Evolutionary conservation across 2,888 invertebrate species (phyloP).

Genomic region (Mongoloraphidia duomilia): DNA sequence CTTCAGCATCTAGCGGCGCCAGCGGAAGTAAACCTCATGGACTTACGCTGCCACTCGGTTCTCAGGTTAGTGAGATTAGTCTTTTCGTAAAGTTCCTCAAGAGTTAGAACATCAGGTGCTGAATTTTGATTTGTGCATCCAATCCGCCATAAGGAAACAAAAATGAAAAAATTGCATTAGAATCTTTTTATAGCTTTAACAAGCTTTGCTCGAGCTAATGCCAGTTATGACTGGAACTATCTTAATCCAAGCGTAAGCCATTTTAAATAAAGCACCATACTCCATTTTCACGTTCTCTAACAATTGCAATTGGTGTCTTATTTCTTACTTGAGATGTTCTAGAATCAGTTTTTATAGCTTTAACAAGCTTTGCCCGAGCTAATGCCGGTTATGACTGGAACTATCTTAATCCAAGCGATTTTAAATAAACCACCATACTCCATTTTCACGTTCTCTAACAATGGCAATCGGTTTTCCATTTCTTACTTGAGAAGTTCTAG

Average conservation of each 20-base stretch:
- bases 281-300: neutral
- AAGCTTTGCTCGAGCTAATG: no score
- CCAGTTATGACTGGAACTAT: no score
- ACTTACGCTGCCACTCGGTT: constrained; percentile 20
- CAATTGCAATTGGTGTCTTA: neutral
- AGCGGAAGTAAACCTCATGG: constrained; percentile 41
- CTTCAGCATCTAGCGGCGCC: constrained; percentile 80
- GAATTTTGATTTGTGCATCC: constrained; percentile 13
- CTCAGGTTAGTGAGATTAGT: constrained; percentile 1
- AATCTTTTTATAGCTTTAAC: no score
- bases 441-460: neutral
- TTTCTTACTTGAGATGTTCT: neutral
- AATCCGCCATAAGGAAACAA: constrained; percentile 20
- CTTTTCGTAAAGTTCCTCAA: neutral
- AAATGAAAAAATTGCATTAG: constrained; percentile 27
- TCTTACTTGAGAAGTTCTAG: neutral
- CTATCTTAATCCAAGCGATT: no score
- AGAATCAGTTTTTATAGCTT: no score
- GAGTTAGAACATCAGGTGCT: neutral
- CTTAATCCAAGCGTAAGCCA: no score
- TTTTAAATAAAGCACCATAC: no score
- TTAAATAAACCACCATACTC: no score
- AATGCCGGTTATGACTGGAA: no score
- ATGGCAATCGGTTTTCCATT: neutral
- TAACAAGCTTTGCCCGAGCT: no score